Evolutionary conservation across 2,888 invertebrate species (phyloP), one percentile per base, ranked within the genome.

Genomic region (Euplexia lucipara): DNA sequence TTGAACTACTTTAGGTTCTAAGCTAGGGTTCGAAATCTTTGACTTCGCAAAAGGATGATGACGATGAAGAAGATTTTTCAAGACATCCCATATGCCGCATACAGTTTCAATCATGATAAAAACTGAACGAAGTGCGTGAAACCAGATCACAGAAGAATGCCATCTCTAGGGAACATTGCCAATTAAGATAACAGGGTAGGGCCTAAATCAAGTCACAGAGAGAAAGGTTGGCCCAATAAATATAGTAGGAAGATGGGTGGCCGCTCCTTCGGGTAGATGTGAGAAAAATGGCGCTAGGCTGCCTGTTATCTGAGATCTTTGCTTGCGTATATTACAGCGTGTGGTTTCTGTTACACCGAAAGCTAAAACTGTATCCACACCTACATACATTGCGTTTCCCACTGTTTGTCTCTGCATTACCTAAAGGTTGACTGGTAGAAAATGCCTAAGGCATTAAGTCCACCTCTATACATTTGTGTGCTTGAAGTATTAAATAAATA

Each of bases 271-370:
- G 79, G 86, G 88, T 88, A 88, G 91, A 90, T 90, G 90, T 79
- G 88, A 89, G 90, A 92, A 93, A 93, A 93, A 92, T 92, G 89
- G 91, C 90, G 86, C 86, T 81, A 81, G 86, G 89, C 88, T 86
- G 80, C 75, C 86, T 79, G 86, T 86, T 92, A 92, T 91, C 91
- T 85, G 47, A 66, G 79, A 91, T 91, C 91, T 89, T 81, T 80
- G 83, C 87, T 84, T 83, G 86, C 88, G 88, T 86, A 86, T 86
- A 87, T 88, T 88, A 83, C 74, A 69, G 82, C 60, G 61, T 30
- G 41, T 35, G 78, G 59, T 34, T 32, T 57, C 12, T 35, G 35
- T 81, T 37, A 88, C 84, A 88, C 87, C 68, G 82, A 53, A n/a
- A 4, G 1, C 7, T 58, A 4, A 10, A 2, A 12, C 14, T 9